These are phyloP conservation scores for Pinna nobilis DNA, from an alignment of 1,140 invertebrate genomes.

Conservation along the genomic window DNA sequence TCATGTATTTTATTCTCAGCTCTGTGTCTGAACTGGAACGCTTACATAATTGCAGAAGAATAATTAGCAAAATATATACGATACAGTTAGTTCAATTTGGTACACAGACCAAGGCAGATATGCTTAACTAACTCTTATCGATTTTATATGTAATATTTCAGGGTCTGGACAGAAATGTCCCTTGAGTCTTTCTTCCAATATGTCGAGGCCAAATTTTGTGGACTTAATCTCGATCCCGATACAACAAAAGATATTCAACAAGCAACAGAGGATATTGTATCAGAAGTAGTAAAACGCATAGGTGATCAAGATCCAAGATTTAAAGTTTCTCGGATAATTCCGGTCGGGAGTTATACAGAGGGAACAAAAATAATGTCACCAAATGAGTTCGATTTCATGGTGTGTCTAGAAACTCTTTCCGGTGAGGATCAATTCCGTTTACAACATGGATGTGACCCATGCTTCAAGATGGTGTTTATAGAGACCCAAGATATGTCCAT, in stretches of 20 bases:
- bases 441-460: neutral
- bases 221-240: too few species aligned
- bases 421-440: neutral
- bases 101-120: too few species aligned
- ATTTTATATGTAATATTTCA: too few species aligned
- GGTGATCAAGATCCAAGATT: constrained; percentile 2
- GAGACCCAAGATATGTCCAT: neutral
- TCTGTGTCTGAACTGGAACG: too few species aligned
- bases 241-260: constrained; percentile 2
- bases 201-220: too few species aligned
- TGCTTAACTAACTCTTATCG: too few species aligned
- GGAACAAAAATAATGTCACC: constrained; percentile 6
- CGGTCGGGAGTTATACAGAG: constrained; percentile 1
- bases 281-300: neutral
- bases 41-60: too few species aligned
- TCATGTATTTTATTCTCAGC: too few species aligned
- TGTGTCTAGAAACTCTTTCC: constrained; percentile 5
- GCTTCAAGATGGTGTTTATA: neutral
- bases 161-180: too few species aligned
- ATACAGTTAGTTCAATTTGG: too few species aligned
- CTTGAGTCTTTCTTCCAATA: too few species aligned
- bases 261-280: neutral
- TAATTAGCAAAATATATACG: too few species aligned
- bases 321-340: neutral
- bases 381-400: constrained; percentile 22